Conservation (phyloP, 2,888 invertebrate genomes). For the Drosophila tanythrix region DNA sequence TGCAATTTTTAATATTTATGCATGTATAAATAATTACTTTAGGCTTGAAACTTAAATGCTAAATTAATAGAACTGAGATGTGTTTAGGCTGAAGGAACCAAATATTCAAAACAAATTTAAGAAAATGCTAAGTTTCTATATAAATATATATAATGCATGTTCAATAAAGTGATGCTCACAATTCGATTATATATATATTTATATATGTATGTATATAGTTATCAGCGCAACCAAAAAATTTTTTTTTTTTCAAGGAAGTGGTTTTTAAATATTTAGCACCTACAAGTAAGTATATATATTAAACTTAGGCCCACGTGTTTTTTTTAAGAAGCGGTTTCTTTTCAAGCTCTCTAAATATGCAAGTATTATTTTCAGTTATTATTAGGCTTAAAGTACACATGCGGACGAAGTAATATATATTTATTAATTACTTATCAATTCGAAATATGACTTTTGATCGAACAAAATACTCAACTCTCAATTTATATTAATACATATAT, state of each 20-base stretch:
- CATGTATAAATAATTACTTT: constrained; percentile 35
- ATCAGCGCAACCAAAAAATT: neutral
- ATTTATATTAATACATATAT: neutral
- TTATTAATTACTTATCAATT: constrained; percentile 1
- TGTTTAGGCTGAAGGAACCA: constrained; percentile 29
- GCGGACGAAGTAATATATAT: constrained; percentile 11
- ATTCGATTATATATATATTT: neutral
- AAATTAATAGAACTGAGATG: constrained; percentile 28
- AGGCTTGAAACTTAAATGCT: constrained; percentile 12
- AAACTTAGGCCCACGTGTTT: neutral
- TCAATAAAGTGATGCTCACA: constrained; percentile 1
- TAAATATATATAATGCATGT: neutral
- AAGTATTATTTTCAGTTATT: neutral
- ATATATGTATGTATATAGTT: neutral
- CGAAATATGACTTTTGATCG: neutral
- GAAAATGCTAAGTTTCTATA: neutral
- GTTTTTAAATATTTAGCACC: neutral
- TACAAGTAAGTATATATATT: neutral
- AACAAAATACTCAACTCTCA: neutral
- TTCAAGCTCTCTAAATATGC: neutral
- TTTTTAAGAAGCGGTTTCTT: neutral
- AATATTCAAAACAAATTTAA: constrained; percentile 14
- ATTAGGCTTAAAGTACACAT: constrained; percentile 9
- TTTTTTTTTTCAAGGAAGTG: neutral
- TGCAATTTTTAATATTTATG: constrained; percentile 23